Percentiles rank a stretch among this genome's conserved stretches.
These are phyloP conservation scores for Contarinia nasturtii DNA, from an alignment of 1,140 invertebrate species.

Conservation along the genomic window DNA sequence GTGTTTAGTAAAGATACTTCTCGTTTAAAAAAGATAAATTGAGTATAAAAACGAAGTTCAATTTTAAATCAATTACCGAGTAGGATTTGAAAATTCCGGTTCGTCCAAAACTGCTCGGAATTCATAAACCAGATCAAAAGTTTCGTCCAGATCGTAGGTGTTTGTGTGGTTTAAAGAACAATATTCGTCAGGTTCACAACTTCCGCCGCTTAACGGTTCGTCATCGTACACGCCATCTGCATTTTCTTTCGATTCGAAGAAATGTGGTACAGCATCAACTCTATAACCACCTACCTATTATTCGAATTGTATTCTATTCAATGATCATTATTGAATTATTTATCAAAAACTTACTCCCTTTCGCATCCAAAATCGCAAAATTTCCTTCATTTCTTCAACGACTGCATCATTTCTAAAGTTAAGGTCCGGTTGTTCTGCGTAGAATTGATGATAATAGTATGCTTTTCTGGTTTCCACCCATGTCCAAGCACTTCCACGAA, in stretches of 20 bases:
- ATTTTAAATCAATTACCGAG: conserved; percentile 27
- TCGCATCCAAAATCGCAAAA: background rate
- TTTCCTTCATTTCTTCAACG: conserved; percentile 22
- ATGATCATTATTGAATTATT: too few relatives aligned
- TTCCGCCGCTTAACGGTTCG: conserved; percentile 28
- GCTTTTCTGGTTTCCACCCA: conserved; percentile 20
- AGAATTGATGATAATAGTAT: conserved; percentile 30
- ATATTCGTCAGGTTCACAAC: conserved; percentile 26
- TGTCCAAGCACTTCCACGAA: conserved; percentile 15
- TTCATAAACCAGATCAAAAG: conserved; percentile 34
- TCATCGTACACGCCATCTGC: conserved; percentile 31
- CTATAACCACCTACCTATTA: background rate
- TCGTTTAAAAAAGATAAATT: too few relatives aligned
- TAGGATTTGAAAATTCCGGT: conserved; percentile 19
- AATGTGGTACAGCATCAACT: conserved; percentile 36
- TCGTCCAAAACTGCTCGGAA: conserved; percentile 37
- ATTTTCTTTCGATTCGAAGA: conserved; percentile 31
- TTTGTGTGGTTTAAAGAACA: conserved; percentile 37
- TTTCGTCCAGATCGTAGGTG: conserved; percentile 37
- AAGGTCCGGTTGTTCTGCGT: conserved; percentile 26
- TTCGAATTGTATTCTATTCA: too few relatives aligned
- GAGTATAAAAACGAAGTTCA: conserved; percentile 17
- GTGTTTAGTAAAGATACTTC: too few relatives aligned
- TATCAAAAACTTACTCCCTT: too few relatives aligned
- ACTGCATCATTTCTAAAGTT: conserved; percentile 27